Conservation (phyloP, 2,888 invertebrate species). For the Cosmia trapezina region DNA sequence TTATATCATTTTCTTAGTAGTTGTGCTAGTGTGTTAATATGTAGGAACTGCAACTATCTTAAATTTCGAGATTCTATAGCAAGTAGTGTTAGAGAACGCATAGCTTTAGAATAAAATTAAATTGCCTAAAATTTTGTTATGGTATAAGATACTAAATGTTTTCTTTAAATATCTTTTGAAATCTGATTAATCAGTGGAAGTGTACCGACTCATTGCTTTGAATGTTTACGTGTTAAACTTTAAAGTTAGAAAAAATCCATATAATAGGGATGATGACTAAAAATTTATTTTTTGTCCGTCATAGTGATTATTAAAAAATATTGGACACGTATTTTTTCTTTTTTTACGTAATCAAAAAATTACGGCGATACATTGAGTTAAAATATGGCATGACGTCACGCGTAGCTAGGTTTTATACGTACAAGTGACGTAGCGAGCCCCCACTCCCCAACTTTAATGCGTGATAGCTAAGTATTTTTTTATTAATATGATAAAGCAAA, state of each 20-base stretch:
- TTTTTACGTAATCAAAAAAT: too few relatives aligned
- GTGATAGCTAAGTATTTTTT: too few relatives aligned
- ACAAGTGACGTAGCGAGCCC: too few relatives aligned
- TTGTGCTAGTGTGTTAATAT: conserved; percentile 34
- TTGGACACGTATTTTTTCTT: too few relatives aligned
- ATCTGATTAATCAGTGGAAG: conserved; percentile 35
- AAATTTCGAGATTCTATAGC: conserved; percentile 48
- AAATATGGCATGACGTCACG: too few relatives aligned
- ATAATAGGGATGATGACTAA: too few relatives aligned
- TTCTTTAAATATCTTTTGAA: conserved; percentile 33
- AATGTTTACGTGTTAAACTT: conserved; percentile 36
- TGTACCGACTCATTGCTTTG: conserved; percentile 50
- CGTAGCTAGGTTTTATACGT: too few relatives aligned
- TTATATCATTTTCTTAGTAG: conserved; percentile 47
- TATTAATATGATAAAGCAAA: too few relatives aligned
- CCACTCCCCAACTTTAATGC: too few relatives aligned
- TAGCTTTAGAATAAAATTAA: conserved; percentile 61
- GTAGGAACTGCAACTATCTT: conserved; percentile 28
- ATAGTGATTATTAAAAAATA: too few relatives aligned
- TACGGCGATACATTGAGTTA: too few relatives aligned
- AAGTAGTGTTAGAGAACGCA: conserved; percentile 50
- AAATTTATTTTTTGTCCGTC: too few relatives aligned
- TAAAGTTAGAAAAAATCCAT: conserved; percentile 24
- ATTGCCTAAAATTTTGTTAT: conserved; percentile 62
- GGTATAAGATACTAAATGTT: conserved; percentile 50